A percentile compares a stretch with the other conserved stretches of the same genome.
Conservation (phyloP, 1,140 invertebrate species). For the Drosophila pandora region DNA sequence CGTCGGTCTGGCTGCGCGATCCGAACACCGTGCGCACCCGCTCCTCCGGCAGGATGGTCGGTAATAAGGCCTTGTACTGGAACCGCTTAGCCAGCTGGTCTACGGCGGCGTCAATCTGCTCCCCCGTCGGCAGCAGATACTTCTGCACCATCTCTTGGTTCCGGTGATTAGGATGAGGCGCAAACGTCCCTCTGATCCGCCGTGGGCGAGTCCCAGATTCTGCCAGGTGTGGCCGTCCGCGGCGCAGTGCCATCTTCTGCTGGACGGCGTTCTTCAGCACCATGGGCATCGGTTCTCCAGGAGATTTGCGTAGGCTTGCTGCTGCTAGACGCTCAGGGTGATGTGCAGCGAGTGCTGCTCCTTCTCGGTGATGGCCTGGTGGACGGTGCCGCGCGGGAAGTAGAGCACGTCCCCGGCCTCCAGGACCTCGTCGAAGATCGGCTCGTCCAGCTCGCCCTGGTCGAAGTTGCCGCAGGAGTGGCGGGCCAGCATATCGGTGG, state of each 20-base stretch:
- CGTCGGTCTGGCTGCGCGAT: constrained; percentile 88
- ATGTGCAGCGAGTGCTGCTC: constrained; percentile 95
- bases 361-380: constrained; percentile 92
- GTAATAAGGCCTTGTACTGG: constrained; percentile 95
- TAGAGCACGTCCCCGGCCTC: constrained; percentile 96
- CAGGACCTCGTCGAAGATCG: constrained; percentile 91
- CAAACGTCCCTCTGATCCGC: constrained; percentile 84
- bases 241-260: constrained; percentile 89
- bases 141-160: constrained; percentile 83
- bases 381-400: constrained; percentile 96
- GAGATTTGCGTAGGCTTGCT: constrained; percentile 95
- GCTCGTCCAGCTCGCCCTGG: constrained; percentile 90
- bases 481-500: constrained; percentile 89
- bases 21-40: constrained; percentile 87
- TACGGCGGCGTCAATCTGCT: constrained; percentile 92
- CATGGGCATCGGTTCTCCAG: constrained; percentile 91
- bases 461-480: constrained; percentile 93
- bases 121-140: constrained; percentile 77
- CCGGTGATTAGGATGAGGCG: constrained; percentile 85
- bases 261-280: constrained; percentile 90
- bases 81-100: constrained; percentile 93
- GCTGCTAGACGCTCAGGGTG: constrained; percentile 96
- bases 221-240: constrained; percentile 93
- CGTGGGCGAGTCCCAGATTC: constrained; percentile 89
- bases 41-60: constrained; percentile 88